phyloP scores from a whole-genome alignment of 30 jellyfish, hydroid and myxozoan genomes.

The Calvadosia cruxmelitensis region DNA sequence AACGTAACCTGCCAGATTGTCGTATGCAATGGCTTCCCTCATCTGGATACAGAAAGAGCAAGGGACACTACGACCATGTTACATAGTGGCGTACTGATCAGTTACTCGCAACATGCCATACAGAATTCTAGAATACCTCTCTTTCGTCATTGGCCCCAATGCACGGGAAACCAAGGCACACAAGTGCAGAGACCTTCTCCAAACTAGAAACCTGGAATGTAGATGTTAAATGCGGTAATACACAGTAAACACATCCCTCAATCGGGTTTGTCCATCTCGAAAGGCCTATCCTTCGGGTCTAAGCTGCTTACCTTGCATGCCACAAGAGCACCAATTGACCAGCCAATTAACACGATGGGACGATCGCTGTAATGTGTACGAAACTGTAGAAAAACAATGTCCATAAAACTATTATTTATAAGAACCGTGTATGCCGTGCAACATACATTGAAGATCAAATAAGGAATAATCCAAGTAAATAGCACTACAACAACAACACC shows the following conservation, averaged over 20 bases:
- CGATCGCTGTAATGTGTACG: constrained; percentile 57
- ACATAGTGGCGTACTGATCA: neutral
- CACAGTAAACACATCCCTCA: neutral
- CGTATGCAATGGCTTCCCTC: too few species aligned
- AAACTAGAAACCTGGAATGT: constrained; percentile 43
- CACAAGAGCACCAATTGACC: constrained; percentile 88
- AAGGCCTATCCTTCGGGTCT: neutral
- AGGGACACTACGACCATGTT: neutral
- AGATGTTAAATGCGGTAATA: neutral
- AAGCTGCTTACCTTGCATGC: constrained; percentile 61
- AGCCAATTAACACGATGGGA: constrained; percentile 65
- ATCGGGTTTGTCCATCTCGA: neutral
- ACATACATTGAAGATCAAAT: too few species aligned
- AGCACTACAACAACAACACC: neutral
- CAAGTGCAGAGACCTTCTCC: constrained; percentile 60
- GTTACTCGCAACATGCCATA: too few species aligned
- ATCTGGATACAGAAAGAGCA: too few species aligned
- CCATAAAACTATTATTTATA: neutral
- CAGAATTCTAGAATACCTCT: constrained; percentile 44
- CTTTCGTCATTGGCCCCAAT: constrained; percentile 46
- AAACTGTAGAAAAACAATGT: constrained; percentile 24
- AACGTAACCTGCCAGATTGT: too few species aligned
- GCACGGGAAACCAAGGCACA: constrained; percentile 92
- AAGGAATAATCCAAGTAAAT: neutral
- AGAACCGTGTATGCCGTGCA: too few species aligned